phyloP scores from a whole-genome alignment of 2,888 invertebrate species.

The Pristionchus maxplancki region DNA sequence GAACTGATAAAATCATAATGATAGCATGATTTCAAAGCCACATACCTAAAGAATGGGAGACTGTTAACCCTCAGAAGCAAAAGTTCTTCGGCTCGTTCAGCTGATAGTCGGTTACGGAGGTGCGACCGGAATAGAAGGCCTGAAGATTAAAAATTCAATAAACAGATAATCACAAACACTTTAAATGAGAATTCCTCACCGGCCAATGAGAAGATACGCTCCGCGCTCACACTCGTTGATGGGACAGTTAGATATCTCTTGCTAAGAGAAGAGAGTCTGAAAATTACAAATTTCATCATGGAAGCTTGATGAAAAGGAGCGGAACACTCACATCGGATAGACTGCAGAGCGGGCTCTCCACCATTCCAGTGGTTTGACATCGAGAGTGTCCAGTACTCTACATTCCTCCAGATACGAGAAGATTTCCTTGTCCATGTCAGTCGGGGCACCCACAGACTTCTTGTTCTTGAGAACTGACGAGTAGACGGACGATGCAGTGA shows the following conservation, averaged over 20 bases:
- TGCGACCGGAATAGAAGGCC: neutral
- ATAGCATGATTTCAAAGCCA: too few relatives aligned
- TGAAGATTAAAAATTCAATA: neutral
- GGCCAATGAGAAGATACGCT: neutral
- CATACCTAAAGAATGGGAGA: neutral
- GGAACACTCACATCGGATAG: neutral
- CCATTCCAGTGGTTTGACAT: neutral
- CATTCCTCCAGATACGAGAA: neutral
- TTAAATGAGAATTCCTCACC: neutral
- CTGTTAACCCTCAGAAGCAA: neutral
- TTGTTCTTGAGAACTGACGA: neutral
- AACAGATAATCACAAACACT: neutral
- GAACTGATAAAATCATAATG: too few relatives aligned
- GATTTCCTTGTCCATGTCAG: constrained; percentile 1
- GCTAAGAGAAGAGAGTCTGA: neutral
- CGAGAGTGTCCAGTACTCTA: neutral
- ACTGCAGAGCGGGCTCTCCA: neutral
- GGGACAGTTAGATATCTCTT: neutral
- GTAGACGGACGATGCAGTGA: neutral
- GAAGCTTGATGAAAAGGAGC: neutral
- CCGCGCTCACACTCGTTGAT: neutral
- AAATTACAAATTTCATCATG: neutral
- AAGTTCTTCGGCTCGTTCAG: neutral
- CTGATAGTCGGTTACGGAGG: neutral
- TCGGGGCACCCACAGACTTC: neutral